Evolutionary conservation across 2,113 vertebrate genomes (phyloP).

Genomic region (Calidris pygmaea): DNA sequence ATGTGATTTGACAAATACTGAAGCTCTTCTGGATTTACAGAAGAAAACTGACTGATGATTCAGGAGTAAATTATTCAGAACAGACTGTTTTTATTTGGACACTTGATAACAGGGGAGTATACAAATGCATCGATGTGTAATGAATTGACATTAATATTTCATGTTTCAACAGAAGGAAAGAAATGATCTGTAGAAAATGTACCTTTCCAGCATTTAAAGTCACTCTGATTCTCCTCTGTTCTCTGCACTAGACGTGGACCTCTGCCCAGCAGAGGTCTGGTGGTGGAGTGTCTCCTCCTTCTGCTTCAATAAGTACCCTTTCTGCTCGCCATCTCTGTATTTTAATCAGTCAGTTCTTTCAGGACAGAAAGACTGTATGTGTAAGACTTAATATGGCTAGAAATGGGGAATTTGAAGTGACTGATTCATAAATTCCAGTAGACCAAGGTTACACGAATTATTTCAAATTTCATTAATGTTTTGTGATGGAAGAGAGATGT

Average conservation of each 20-base stretch:
- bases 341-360: neutral
- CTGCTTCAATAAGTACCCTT: neutral
- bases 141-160: constrained; percentile 42
- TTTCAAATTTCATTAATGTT: neutral
- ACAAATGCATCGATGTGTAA: constrained; percentile 4
- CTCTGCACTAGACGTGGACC: neutral
- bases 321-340: neutral
- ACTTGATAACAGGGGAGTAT: constrained; percentile 7
- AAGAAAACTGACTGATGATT: constrained; percentile 2
- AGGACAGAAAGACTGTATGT: neutral
- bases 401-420: neutral
- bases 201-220: neutral
- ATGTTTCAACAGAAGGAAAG: neutral
- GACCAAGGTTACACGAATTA: neutral
- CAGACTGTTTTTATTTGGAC: constrained; percentile 24
- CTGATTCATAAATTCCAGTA: neutral
- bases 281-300: neutral
- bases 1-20: neutral
- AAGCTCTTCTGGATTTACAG: neutral
- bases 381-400: neutral
- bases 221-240: neutral
- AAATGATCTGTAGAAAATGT: neutral
- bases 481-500: neutral
- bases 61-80: constrained; percentile 38
- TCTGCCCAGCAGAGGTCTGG: neutral